These are phyloP conservation scores for Ia io DNA, from an alignment of 2,113 vertebrate genomes.

Conservation along the genomic window DNA sequence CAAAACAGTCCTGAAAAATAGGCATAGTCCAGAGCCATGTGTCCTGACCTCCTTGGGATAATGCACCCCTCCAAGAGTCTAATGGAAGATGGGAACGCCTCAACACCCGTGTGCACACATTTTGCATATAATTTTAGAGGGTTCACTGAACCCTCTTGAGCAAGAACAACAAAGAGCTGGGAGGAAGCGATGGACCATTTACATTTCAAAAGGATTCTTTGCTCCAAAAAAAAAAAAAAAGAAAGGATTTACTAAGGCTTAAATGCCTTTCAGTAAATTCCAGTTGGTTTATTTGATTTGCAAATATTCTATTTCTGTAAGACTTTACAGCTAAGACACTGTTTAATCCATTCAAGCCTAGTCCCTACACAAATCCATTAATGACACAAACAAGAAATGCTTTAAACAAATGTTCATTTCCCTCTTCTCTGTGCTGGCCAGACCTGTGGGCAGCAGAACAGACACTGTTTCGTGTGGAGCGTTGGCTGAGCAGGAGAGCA, in stretches of 20 bases:
- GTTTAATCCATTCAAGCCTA: constrained; percentile 48
- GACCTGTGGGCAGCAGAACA: neutral
- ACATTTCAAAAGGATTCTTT: constrained; percentile 66
- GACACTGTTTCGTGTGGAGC: neutral
- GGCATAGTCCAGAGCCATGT: neutral
- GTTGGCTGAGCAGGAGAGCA: neutral
- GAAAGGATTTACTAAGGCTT: constrained; percentile 32
- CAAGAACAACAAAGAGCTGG: constrained; percentile 20
- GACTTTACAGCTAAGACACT: constrained; percentile 29
- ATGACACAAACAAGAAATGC: neutral
- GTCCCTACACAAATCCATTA: constrained; percentile 15
- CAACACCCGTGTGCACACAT: neutral
- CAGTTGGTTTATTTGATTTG: constrained; percentile 52
- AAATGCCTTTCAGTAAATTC: constrained; percentile 28
- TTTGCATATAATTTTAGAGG: constrained; percentile 24
- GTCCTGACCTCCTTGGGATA: neutral
- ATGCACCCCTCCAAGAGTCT: neutral
- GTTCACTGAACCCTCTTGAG: neutral
- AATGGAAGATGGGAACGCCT: neutral
- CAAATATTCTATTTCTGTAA: constrained; percentile 43
- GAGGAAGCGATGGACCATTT: constrained; percentile 27
- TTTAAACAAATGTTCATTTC: neutral
- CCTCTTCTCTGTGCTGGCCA: neutral
- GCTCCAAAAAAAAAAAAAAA: neutral
- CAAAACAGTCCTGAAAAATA: neutral